Evolutionary conservation across 2,113 vertebrate genomes (phyloP), one percentile per base, ranked within the genome.

Genomic region (Seriola quinqueradiata): DNA sequence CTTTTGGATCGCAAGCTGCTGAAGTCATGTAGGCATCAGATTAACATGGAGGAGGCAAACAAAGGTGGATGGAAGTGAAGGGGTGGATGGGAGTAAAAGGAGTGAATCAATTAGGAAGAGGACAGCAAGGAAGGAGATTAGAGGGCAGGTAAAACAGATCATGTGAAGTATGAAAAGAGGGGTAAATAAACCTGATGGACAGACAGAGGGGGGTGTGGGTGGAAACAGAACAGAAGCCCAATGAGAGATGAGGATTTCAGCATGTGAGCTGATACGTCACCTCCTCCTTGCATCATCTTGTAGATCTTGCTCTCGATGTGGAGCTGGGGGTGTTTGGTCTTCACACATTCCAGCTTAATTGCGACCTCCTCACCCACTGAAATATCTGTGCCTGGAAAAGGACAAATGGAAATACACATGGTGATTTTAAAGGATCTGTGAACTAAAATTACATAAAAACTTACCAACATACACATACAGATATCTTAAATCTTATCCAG

Each of bases 301-400:
- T 99, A 99, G 95, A 99, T 99, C 94, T 99, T 99, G 96, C 97
- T 99, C 95, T 99, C 97, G 3, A 99, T 99, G 94, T 99, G 97
- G 64, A 99, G 97, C 92, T 99, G 97, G 77, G 97, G 97, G 91
- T 99, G 97, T 91, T 99, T 99, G 67, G 97, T 99, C 96, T 99
- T 99, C 93, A 99, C 97, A 89, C 97, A 98, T 96, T 99, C 97
- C 87, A 99, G 91, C 90, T 99, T 99, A 92, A 99, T 99, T 70
- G 97, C 97, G 75, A 99, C 97, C 87, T 98, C 98, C 81, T 98
- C 97, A 75, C 97, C 97, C 0, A 97, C 97, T 84, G 97, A 96
- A 91, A 98, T 98, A 86, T 98, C 97, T 17, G 97, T 98, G 85
- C 97, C 97, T 99, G 25, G 14, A 78, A 69, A 46, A 13, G 3